phyloP scores from a whole-genome alignment of 2,113 vertebrate genomes.

The Rhineura floridana region DNA sequence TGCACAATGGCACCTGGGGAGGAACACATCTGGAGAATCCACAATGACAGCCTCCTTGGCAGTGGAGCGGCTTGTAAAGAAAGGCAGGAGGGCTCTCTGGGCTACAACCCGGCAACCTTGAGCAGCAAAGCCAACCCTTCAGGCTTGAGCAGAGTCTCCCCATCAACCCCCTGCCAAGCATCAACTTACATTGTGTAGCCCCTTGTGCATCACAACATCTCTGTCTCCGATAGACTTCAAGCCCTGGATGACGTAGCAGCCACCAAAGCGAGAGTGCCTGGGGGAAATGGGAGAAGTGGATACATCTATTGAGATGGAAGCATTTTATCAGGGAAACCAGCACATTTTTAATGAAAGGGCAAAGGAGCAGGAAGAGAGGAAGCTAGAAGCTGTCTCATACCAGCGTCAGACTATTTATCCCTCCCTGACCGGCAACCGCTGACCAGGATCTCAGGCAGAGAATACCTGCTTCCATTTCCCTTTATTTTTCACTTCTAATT shows the following conservation, averaged over 20 bases:
- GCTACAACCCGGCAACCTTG: not conserved
- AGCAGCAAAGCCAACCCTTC: too few relatives aligned
- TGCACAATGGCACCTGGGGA: not conserved
- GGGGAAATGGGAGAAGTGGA: accelerated
- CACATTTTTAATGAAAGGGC: not conserved
- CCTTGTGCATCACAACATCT: constrained; percentile 91
- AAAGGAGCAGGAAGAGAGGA: not conserved
- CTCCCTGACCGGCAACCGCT: not conserved
- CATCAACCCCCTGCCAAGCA: too few relatives aligned
- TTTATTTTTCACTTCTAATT: too few relatives aligned
- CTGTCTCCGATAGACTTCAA: constrained; percentile 90
- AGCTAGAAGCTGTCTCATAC: not conserved
- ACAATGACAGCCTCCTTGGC: too few relatives aligned
- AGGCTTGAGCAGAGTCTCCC: too few relatives aligned
- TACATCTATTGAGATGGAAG: not conserved
- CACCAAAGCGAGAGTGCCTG: constrained; percentile 94
- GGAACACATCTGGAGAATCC: not conserved
- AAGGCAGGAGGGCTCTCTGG: not conserved
- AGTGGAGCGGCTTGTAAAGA: not conserved
- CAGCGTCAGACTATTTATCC: not conserved
- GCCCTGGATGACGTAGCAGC: constrained; percentile 90
- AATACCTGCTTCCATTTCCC: not conserved
- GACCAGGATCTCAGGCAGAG: not conserved
- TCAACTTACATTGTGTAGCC: constrained; percentile 86
- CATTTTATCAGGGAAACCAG: not conserved